Percentiles rank a stretch among this genome's conserved stretches.
These are phyloP conservation scores for Psittacula cyanocephala DNA, from an alignment of 2,113 vertebrate species.

Conservation along the genomic window DNA sequence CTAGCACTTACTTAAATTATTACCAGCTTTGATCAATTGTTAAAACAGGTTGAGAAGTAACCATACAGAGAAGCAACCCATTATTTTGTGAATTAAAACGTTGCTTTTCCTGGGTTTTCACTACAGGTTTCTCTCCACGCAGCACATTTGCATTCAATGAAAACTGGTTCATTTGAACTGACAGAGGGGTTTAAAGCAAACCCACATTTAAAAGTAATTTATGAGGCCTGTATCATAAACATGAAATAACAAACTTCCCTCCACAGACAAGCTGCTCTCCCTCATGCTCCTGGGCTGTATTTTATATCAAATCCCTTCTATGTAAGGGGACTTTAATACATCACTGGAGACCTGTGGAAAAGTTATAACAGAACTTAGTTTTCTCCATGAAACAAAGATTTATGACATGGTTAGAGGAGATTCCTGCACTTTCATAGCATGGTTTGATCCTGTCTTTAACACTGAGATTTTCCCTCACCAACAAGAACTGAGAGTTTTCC, in stretches of 20 bases:
- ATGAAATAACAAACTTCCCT: constrained; percentile 48
- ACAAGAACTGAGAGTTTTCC: background rate
- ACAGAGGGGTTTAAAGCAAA: constrained; percentile 40
- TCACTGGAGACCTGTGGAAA: constrained; percentile 29
- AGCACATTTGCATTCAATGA: background rate
- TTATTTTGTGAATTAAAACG: background rate
- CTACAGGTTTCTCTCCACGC: background rate
- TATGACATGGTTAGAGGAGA: background rate
- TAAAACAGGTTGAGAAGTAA: constrained; percentile 9
- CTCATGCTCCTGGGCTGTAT: constrained; percentile 25
- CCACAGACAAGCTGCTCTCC: constrained; percentile 45
- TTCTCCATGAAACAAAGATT: constrained; percentile 18
- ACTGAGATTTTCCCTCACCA: background rate
- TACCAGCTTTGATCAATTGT: constrained; percentile 33
- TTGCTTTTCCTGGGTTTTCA: background rate
- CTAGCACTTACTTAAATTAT: background rate
- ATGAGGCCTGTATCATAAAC: constrained; percentile 35
- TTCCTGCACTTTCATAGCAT: background rate
- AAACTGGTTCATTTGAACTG: constrained; percentile 16
- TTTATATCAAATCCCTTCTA: constrained; percentile 47
- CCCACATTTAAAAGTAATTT: constrained; percentile 42
- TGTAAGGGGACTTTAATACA: constrained; percentile 41
- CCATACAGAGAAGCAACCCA: background rate
- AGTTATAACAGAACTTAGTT: constrained; percentile 19
- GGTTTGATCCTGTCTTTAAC: background rate